Conservation (phyloP, 1,140 invertebrate genomes). For the Drosophila obscura region DNA sequence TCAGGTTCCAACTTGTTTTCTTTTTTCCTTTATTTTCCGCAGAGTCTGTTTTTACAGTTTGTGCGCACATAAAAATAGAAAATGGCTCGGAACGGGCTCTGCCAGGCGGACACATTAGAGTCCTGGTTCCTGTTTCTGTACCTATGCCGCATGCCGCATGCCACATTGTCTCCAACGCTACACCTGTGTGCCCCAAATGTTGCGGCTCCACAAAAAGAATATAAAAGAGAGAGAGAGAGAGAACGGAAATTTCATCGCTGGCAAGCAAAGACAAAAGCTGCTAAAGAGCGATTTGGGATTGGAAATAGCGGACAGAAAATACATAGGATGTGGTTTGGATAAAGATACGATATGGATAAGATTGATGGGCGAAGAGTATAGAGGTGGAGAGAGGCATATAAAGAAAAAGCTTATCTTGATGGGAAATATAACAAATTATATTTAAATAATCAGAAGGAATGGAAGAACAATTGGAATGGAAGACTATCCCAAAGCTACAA, state of each 20-base stretch:
- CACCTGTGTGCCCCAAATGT: constrained; percentile 67
- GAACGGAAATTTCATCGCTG: constrained; percentile 23
- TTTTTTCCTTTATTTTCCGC: constrained; percentile 8
- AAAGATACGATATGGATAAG: neutral
- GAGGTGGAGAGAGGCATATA: too few species aligned
- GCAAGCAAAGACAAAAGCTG: constrained; percentile 35
- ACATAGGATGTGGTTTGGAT: constrained; percentile 4
- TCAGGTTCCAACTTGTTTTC: neutral
- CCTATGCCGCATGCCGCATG: neutral
- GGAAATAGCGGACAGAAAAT: constrained; percentile 1
- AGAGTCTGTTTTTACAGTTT: constrained; percentile 71
- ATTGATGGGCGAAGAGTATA: too few species aligned
- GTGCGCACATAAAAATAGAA: constrained; percentile 82
- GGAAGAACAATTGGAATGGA: too few species aligned
- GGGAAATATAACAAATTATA: too few species aligned
- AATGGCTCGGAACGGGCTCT: constrained; percentile 66
- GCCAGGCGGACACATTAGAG: constrained; percentile 66
- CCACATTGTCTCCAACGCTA: constrained; percentile 17
- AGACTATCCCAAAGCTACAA: too few species aligned
- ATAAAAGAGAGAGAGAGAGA: neutral
- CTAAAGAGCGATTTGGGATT: constrained; percentile 16
- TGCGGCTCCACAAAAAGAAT: constrained; percentile 37
- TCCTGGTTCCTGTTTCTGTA: constrained; percentile 19
- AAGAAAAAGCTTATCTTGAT: too few species aligned
- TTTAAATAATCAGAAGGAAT: too few species aligned